phyloP scores from a whole-genome alignment of 2,888 invertebrate genomes.

The Agrilus biguttatus region DNA sequence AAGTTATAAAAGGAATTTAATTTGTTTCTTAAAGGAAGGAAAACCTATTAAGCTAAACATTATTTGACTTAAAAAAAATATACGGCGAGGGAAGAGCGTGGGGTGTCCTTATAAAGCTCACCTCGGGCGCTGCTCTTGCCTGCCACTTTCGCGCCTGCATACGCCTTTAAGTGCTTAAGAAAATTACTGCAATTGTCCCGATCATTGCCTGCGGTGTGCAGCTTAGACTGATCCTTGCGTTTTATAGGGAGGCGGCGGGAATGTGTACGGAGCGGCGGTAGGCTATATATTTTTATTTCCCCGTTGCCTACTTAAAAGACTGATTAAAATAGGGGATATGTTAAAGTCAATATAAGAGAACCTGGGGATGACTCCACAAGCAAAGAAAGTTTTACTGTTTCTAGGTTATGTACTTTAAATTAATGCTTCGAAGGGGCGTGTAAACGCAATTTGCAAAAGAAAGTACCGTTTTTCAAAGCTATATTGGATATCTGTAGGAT shows the following conservation, averaged over 20 bases:
- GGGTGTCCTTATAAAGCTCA: not conserved
- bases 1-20: slow-evolving; percentile 21
- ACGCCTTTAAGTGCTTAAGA: slow-evolving; percentile 23
- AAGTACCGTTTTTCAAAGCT: too few relatives aligned
- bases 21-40: slow-evolving; percentile 23
- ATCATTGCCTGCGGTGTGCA: slow-evolving; percentile 27
- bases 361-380: slow-evolving; percentile 13
- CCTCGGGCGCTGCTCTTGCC: slow-evolving; percentile 10
- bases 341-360: slow-evolving; percentile 27
- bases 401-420: too few relatives aligned
- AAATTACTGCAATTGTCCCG: slow-evolving; percentile 32
- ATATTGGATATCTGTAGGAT: too few relatives aligned
- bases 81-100: slow-evolving; percentile 20
- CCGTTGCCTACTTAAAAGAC: slow-evolving; percentile 33
- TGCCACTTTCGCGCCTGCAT: slow-evolving; percentile 8
- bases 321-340: slow-evolving; percentile 32
- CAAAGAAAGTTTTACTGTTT: slow-evolving; percentile 2
- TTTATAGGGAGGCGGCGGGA: slow-evolving; percentile 1
- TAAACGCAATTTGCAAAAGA: too few relatives aligned
- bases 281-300: slow-evolving; percentile 34
- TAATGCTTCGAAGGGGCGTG: too few relatives aligned
- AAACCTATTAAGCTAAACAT: slow-evolving; percentile 27
- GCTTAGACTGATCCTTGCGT: slow-evolving; percentile 12
- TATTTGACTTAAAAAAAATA: slow-evolving; percentile 25
- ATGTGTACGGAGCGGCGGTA: slow-evolving; percentile 14